Evolutionary conservation across 2,113 vertebrate species (phyloP).

Genomic region (cat (Felis catus)): F.catus_Fca126_mat1.0 CM031416.1:149750501-149751000

Average conservation of each 20-base stretch:
- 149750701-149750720: background rate
- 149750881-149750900: fast-evolving
- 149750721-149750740: background rate
- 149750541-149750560: background rate
- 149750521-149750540: fast-evolving
- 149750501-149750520: background rate
- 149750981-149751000: background rate
- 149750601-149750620: background rate
- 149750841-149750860: fast-evolving
- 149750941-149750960: background rate
- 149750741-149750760: too few species aligned
- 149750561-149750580: background rate
- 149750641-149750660: background rate
- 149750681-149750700: background rate
- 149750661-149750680: background rate
- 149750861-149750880: background rate
- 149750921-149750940: background rate
- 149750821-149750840: background rate
- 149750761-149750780: too few species aligned
- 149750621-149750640: background rate
- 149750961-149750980: background rate
- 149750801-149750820: background rate
- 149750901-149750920: background rate
- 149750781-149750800: background rate
- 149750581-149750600: background rate